These are phyloP conservation scores for Dioctria rufipes DNA, from an alignment of 2,888 invertebrate species.

Conservation along the genomic window DNA sequence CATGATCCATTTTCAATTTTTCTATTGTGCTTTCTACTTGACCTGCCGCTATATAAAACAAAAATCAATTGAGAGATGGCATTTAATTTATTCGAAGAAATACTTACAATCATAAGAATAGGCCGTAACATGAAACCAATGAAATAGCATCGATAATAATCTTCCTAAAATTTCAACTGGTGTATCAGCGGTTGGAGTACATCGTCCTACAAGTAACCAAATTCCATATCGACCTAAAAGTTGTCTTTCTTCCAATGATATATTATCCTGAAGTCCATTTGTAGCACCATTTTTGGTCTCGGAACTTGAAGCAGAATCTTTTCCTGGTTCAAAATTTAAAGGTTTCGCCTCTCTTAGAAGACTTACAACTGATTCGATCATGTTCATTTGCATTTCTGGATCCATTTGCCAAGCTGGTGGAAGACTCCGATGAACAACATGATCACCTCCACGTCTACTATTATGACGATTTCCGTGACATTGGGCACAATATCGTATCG, in stretches of 20 bases:
- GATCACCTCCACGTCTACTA: constrained; percentile 88
- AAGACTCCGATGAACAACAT: constrained; percentile 90
- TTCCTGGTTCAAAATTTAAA: constrained; percentile 78
- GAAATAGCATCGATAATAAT: constrained; percentile 95
- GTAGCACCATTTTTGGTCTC: constrained; percentile 69
- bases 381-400: constrained; percentile 91
- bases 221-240: constrained; percentile 95
- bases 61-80: neutral
- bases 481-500: constrained; percentile 92
- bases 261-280: constrained; percentile 75
- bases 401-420: constrained; percentile 92
- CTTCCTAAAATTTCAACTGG: constrained; percentile 88
- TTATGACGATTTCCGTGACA: constrained; percentile 93
- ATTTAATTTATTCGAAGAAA: constrained; percentile 1
- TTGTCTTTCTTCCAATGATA: constrained; percentile 89
- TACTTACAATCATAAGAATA: constrained; percentile 91
- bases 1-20: constrained; percentile 91
- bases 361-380: constrained; percentile 94
- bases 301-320: constrained; percentile 70
- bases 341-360: constrained; percentile 94
- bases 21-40: constrained; percentile 90
- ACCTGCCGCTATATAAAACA: constrained; percentile 71
- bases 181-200: constrained; percentile 84
- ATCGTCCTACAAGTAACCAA: constrained; percentile 96
- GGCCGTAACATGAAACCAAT: constrained; percentile 99